Evolutionary conservation across 2,888 invertebrate genomes (phyloP).

Genomic region (Netelia melanura): DNA sequence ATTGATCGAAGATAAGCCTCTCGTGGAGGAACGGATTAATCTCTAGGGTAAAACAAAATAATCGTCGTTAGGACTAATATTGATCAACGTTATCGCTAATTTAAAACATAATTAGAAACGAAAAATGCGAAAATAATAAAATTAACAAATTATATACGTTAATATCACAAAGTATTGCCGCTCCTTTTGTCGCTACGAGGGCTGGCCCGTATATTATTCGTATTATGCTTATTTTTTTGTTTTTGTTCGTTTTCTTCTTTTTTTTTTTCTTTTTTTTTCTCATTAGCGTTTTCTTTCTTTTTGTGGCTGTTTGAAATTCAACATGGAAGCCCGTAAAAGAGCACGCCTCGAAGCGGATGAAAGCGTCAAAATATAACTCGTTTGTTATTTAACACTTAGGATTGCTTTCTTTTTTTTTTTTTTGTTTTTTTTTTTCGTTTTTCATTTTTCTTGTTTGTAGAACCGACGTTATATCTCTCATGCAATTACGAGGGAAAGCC

Average conservation of each 20-base stretch:
- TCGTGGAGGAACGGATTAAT: constrained; percentile 48
- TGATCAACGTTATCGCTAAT: too few relatives aligned
- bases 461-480: constrained; percentile 39
- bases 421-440: constrained; percentile 28
- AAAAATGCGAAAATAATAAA: constrained; percentile 55
- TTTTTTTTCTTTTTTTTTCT: constrained; percentile 18
- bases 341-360: constrained; percentile 58
- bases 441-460: constrained; percentile 28
- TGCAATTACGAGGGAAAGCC: constrained; percentile 55
- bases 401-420: constrained; percentile 19
- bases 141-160: constrained; percentile 77
- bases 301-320: constrained; percentile 39
- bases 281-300: constrained; percentile 1
- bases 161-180: constrained; percentile 81
- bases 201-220: constrained; percentile 61
- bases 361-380: constrained; percentile 68
- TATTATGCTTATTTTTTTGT: constrained; percentile 50
- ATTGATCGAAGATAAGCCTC: constrained; percentile 7
- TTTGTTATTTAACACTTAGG: constrained; percentile 33
- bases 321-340: constrained; percentile 70
- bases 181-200: constrained; percentile 58
- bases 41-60: constrained; percentile 30
- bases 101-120: constrained; percentile 23
- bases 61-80: constrained; percentile 40
- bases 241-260: constrained; percentile 19